phyloP scores from a whole-genome alignment of 2,113 vertebrate genomes.

The Semicossyphus pulcher region DNA sequence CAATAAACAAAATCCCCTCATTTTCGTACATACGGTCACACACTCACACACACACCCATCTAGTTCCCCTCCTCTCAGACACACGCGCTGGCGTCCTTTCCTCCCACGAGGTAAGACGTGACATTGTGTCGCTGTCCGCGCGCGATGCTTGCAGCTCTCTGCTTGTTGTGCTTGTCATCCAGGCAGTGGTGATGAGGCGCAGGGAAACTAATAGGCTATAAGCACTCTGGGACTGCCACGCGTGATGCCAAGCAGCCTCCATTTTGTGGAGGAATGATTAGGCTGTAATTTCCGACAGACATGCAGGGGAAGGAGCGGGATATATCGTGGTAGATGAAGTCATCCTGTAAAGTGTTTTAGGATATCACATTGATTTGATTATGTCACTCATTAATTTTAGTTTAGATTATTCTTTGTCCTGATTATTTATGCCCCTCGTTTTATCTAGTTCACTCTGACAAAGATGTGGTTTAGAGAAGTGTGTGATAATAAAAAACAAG shows the following conservation, averaged over 20 bases:
- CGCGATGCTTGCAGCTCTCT: conserved; percentile 49
- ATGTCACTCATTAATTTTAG: neutral
- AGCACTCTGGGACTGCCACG: conserved; percentile 57
- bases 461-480: neutral
- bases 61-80: neutral
- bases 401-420: too few relatives aligned
- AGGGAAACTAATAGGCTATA: conserved; percentile 61
- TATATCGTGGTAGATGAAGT: neutral
- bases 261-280: conserved; percentile 74
- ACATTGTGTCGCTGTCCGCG: conserved; percentile 63
- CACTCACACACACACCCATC: conserved; percentile 11
- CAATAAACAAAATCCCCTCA: conserved; percentile 13
- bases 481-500: neutral
- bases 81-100: conserved; percentile 29
- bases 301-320: neutral
- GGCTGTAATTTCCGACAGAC: conserved; percentile 30
- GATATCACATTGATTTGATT: neutral
- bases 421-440: too few relatives aligned
- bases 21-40: conserved; percentile 19
- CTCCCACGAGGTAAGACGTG: conserved; percentile 62
- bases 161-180: conserved; percentile 71
- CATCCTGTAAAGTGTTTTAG: neutral
- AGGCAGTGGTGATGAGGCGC: conserved; percentile 57
- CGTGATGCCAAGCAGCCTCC: conserved; percentile 65
- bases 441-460: too few relatives aligned